phyloP scores from a whole-genome alignment of 2,797 vertebrate genomes.

The Valencia hispanica region DNA sequence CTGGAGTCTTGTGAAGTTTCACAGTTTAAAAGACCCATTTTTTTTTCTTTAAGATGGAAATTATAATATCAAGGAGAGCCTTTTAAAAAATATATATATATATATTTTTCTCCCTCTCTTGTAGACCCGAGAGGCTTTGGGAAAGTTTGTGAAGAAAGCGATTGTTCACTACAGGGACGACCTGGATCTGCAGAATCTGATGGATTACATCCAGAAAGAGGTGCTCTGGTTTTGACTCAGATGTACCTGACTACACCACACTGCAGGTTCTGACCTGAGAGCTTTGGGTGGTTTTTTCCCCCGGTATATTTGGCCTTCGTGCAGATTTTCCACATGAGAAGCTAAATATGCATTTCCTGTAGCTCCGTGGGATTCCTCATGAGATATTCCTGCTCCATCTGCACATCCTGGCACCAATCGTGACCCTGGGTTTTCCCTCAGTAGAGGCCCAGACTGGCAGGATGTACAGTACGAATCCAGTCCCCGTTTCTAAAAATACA shows the following conservation, averaged over 20 bases:
- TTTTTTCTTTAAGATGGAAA: conserved; percentile 3
- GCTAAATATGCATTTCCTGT: conserved; percentile 40
- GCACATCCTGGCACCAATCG: conserved; percentile 52
- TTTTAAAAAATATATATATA: background rate
- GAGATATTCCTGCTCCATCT: conserved; percentile 57
- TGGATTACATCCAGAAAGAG: conserved; percentile 87
- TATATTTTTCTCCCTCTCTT: conserved; percentile 14
- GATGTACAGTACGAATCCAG: conserved; percentile 37
- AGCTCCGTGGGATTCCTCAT: conserved; percentile 44
- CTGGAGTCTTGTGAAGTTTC: conserved; percentile 15
- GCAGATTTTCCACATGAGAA: conserved; percentile 49
- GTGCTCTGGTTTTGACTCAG: conserved; percentile 50
- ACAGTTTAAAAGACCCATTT: background rate
- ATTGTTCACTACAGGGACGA: conserved; percentile 85
- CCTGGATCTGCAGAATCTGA: conserved; percentile 85
- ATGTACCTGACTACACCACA: conserved; percentile 4
- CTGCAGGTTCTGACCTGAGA: conserved; percentile 6
- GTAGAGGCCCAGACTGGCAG: conserved; percentile 51
- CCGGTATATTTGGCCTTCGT: conserved; percentile 18
- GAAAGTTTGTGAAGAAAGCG: conserved; percentile 82
- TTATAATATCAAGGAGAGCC: background rate
- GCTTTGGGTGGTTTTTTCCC: conserved; percentile 14
- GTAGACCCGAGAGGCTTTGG: conserved; percentile 77
- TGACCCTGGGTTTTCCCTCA: conserved; percentile 36
- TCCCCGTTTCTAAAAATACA: conserved; percentile 53